Evolutionary conservation across 2,113 vertebrate species (phyloP).

Genomic region (Myotis yumanensis): DNA sequence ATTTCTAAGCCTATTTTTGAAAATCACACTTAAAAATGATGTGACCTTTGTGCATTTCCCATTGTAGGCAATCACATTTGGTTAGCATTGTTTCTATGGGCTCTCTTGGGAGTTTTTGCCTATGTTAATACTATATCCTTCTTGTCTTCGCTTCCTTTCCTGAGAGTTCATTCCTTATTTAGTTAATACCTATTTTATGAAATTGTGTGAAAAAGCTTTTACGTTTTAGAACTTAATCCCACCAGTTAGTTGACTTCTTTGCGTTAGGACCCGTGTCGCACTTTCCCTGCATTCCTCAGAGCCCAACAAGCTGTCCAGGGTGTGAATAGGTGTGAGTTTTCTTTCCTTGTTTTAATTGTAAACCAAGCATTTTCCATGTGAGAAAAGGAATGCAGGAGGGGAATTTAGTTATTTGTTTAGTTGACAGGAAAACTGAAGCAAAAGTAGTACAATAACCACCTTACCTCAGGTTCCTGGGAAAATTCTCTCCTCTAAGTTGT

Average conservation of each 20-base stretch:
- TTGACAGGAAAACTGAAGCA: background rate
- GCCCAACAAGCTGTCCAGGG: background rate
- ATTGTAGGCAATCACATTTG: background rate
- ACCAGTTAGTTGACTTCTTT: background rate
- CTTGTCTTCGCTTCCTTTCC: background rate
- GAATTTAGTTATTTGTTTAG: constrained; percentile 2
- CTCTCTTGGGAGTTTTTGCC: background rate
- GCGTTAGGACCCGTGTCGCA: background rate
- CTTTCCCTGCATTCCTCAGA: background rate
- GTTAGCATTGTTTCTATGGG: background rate
- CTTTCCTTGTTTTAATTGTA: background rate
- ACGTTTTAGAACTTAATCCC: background rate
- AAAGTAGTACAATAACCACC: background rate
- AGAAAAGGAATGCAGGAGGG: background rate
- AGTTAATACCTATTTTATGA: background rate
- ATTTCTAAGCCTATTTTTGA: background rate
- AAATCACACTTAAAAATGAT: background rate
- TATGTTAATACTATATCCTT: background rate
- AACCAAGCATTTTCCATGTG: background rate
- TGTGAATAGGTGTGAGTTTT: background rate
- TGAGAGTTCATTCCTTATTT: background rate
- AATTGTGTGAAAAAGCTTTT: background rate
- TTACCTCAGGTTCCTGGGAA: background rate
- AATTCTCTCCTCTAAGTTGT: background rate
- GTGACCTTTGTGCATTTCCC: background rate